Evolutionary conservation across 2,113 vertebrate species (phyloP).

Genomic region (Plectropomus leopardus): DNA sequence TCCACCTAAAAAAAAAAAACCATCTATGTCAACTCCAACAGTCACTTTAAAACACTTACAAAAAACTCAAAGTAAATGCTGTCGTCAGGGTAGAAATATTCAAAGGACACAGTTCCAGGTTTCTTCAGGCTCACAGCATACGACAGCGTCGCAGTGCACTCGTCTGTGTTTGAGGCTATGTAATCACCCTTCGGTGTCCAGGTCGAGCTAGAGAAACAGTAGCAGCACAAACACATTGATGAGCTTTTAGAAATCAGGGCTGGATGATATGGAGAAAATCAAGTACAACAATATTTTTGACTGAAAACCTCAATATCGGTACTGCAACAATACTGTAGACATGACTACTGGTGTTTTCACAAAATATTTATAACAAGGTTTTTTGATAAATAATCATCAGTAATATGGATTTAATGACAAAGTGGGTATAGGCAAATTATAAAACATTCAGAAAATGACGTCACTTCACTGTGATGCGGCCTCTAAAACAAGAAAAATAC

Average conservation of each 20-base stretch:
- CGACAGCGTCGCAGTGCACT: conserved; percentile 93
- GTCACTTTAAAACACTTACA: conserved; percentile 84
- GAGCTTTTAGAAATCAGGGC: background rate
- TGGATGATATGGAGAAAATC: too few relatives aligned
- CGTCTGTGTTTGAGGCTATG: conserved; percentile 93
- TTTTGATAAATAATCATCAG: too few relatives aligned
- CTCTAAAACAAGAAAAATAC: too few relatives aligned
- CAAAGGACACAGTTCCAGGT: conserved; percentile 90
- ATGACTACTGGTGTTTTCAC: too few relatives aligned
- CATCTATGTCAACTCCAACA: background rate
- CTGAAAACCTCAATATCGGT: too few relatives aligned
- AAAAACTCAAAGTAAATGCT: conserved; percentile 96
- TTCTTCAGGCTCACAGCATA: conserved; percentile 94
- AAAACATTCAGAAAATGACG: too few relatives aligned
- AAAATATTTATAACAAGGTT: too few relatives aligned
- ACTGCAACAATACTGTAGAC: too few relatives aligned
- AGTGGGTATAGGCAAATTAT: too few relatives aligned
- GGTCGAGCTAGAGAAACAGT: conserved; percentile 87
- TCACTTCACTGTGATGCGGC: too few relatives aligned
- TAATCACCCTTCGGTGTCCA: conserved; percentile 92
- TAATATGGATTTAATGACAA: too few relatives aligned
- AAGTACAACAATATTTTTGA: too few relatives aligned
- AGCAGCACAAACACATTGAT: conserved; percentile 3
- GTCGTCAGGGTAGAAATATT: conserved; percentile 94
- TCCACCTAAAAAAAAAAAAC: background rate